These are phyloP conservation scores for Aethes cnicana DNA, from an alignment of 2,888 invertebrate genomes.

Conservation along the genomic window DNA sequence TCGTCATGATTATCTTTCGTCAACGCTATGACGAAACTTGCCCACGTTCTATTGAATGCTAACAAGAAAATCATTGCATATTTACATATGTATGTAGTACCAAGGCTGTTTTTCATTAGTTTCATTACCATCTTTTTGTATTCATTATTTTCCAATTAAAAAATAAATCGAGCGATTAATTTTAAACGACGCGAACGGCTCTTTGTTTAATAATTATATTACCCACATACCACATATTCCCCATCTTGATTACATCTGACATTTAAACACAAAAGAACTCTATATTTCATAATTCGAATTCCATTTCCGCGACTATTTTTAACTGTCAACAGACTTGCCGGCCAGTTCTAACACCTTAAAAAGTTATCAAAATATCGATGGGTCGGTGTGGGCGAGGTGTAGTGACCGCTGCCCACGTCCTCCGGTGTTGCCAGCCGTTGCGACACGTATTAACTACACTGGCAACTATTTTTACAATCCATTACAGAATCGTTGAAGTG, in stretches of 20 bases:
- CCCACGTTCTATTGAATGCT: conserved; percentile 22
- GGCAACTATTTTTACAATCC: conserved; percentile 32
- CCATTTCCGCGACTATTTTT: conserved; percentile 26
- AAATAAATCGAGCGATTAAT: too few relatives aligned
- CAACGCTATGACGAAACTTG: conserved; percentile 24
- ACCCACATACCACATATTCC: not conserved
- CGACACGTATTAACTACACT: conserved; percentile 39
- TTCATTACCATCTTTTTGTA: conserved; percentile 13
- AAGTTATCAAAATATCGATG: conserved; percentile 31
- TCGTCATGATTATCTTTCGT: conserved; percentile 25
- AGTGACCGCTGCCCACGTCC: conserved; percentile 55
- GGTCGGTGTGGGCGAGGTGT: conserved; percentile 42
- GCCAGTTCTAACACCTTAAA: conserved; percentile 28
- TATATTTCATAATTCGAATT: conserved; percentile 20
- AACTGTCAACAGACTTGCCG: conserved; percentile 17
- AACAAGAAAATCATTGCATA: conserved; percentile 23
- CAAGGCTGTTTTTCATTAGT: conserved; percentile 18
- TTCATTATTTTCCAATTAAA: not conserved
- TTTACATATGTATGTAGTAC: conserved; percentile 29
- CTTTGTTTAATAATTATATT: not conserved
- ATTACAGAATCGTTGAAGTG: conserved; percentile 29
- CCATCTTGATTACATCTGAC: conserved; percentile 19
- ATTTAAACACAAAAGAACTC: conserved; percentile 25
- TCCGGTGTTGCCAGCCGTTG: conserved; percentile 40
- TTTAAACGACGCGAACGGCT: too few relatives aligned